Conservation (phyloP, 2,888 invertebrate genomes). For the Orthosia cruda region DNA sequence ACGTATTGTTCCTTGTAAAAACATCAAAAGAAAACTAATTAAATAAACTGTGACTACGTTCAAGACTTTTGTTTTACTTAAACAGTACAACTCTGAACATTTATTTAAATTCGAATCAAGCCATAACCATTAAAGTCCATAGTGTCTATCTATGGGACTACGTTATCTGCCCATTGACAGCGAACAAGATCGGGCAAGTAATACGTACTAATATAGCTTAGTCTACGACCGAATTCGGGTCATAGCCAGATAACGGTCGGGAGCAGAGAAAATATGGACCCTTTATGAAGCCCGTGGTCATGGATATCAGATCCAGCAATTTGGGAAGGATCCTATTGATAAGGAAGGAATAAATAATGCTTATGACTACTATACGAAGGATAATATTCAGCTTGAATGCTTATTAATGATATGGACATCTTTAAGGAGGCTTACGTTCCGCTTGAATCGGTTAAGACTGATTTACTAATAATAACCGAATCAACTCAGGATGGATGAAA, state of each 20-base stretch:
- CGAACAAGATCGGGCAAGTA: constrained; percentile 39
- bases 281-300: constrained; percentile 44
- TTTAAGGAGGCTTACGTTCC: background rate
- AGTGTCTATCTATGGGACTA: background rate
- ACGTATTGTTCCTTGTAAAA: no score
- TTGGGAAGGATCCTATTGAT: constrained; percentile 30
- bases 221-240: constrained; percentile 49
- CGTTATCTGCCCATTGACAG: constrained; percentile 45
- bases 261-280: constrained; percentile 49
- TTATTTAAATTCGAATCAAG: background rate
- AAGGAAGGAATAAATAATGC: constrained; percentile 38
- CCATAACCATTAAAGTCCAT: background rate
- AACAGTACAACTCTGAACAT: background rate
- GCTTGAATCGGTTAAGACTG: background rate
- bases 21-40: no score
- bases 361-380: constrained; percentile 1
- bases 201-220: constrained; percentile 61
- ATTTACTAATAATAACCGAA: no score
- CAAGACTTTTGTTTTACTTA: no score
- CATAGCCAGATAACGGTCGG: constrained; percentile 53
- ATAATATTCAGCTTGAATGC: background rate
- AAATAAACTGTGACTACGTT: no score
- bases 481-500: no score
- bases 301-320: constrained; percentile 48
- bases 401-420: background rate